Percentiles rank a stretch among this genome's conserved stretches.
phyloP scores from a whole-genome alignment of 2,888 invertebrate species.

The Cosmorhoe ocellata region DNA sequence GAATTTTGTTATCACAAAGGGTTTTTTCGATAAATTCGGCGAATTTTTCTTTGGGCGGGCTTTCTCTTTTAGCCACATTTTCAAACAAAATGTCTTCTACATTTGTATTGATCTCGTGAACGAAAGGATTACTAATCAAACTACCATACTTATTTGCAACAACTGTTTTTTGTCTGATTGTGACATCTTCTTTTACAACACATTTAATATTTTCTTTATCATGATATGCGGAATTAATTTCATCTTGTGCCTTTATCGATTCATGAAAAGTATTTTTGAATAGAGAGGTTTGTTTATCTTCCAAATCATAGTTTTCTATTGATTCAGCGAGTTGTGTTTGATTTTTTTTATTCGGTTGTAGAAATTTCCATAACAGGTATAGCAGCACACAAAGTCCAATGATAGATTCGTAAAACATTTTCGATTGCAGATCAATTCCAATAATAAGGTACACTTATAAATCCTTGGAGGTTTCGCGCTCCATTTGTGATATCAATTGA shows the following conservation, averaged over 20 bases:
- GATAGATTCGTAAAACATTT: conserved; percentile 70
- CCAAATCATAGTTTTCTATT: conserved; percentile 19
- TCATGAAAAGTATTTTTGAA: not conserved
- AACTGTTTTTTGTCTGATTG: not conserved
- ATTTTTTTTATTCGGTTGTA: conserved; percentile 41
- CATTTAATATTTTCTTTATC: too few species aligned
- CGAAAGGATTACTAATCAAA: conserved; percentile 1
- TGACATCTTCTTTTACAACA: not conserved
- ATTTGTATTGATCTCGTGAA: conserved; percentile 47
- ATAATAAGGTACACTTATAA: conserved; percentile 51
- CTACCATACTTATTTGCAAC: conserved; percentile 2
- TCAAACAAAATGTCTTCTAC: conserved; percentile 40
- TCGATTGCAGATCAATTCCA: conserved; percentile 57
- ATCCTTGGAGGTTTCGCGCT: conserved; percentile 54
- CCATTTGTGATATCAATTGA: conserved; percentile 56
- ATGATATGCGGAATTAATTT: too few species aligned
- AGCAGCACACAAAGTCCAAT: conserved; percentile 63
- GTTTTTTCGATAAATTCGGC: conserved; percentile 74
- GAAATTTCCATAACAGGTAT: conserved; percentile 67
- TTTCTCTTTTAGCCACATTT: conserved; percentile 56
- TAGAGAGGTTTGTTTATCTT: not conserved
- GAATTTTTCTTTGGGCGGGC: conserved; percentile 73
- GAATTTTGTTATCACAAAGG: conserved; percentile 72
- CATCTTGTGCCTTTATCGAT: not conserved
- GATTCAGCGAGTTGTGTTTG: conserved; percentile 28